A percentile compares a stretch with the other conserved stretches of the same genome.
phyloP scores from a whole-genome alignment of 2,797 vertebrate genomes.

The Loriculus beryllinus region DNA sequence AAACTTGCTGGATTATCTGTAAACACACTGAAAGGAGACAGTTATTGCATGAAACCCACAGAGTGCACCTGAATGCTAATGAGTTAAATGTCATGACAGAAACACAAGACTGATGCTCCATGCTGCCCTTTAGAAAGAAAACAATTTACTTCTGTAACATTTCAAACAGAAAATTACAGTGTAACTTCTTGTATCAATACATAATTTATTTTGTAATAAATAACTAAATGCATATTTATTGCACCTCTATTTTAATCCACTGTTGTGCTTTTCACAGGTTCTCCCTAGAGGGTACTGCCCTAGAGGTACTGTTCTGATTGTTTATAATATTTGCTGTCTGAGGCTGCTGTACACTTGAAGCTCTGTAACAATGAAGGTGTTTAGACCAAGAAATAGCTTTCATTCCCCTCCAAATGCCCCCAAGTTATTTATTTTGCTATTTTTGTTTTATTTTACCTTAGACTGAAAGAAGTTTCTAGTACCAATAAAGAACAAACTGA shows the following conservation, averaged over 20 bases:
- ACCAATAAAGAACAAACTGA: not conserved
- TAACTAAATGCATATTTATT: constrained; percentile 51
- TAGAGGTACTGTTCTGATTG: not conserved
- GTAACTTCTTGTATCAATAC: constrained; percentile 64
- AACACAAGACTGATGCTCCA: constrained; percentile 41
- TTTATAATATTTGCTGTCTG: constrained; percentile 33
- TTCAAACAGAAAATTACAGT: constrained; percentile 69
- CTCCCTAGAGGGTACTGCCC: not conserved
- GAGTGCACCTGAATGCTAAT: constrained; percentile 71
- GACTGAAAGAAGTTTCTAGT: constrained; percentile 11
- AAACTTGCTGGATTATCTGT: constrained; percentile 73
- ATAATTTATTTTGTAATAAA: constrained; percentile 73
- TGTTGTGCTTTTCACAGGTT: not conserved
- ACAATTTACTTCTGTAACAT: constrained; percentile 61
- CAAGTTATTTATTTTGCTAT: constrained; percentile 61
- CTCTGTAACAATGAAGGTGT: not conserved
- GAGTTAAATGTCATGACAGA: constrained; percentile 66
- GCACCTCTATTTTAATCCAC: not conserved
- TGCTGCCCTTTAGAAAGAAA: constrained; percentile 65
- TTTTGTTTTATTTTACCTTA: constrained; percentile 56
- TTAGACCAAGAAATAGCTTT: constrained; percentile 42
- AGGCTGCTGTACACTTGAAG: constrained; percentile 6
- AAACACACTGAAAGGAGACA: constrained; percentile 73
- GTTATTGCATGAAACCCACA: constrained; percentile 64
- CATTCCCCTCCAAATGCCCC: constrained; percentile 14